Conservation (phyloP, 35 echinoderm and acorn worm genomes). For the Diadema setosum region DNA sequence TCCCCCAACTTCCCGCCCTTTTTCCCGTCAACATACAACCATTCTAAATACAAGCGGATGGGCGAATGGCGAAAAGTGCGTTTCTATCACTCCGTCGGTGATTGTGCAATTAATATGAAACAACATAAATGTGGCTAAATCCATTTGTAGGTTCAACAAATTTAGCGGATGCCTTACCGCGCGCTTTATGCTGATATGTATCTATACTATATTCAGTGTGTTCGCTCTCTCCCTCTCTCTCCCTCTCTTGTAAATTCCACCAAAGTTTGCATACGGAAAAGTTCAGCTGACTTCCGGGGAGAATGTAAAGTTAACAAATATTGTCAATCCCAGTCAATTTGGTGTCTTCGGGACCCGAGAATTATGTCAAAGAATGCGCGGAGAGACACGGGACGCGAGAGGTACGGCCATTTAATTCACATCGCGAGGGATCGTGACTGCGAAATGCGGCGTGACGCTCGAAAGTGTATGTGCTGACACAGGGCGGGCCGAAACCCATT, state of each 20-base stretch:
- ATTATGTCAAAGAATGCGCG: not conserved
- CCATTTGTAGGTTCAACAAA: not conserved
- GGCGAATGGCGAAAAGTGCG: not conserved
- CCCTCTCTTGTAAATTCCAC: too few relatives aligned
- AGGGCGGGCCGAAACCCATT: too few relatives aligned
- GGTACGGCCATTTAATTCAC: too few relatives aligned
- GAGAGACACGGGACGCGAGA: not conserved
- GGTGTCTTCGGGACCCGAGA: not conserved
- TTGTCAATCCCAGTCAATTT: not conserved
- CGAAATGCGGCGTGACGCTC: too few relatives aligned
- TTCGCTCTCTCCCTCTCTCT: too few relatives aligned
- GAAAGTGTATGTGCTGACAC: too few relatives aligned
- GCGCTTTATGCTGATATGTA: not conserved
- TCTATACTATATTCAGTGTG: too few relatives aligned
- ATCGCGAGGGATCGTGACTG: too few relatives aligned
- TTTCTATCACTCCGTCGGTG: not conserved
- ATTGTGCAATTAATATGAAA: not conserved
- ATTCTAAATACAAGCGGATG: too few relatives aligned
- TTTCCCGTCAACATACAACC: not conserved
- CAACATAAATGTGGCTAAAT: slow-evolving; percentile 9
- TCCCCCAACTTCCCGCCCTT: too few relatives aligned
- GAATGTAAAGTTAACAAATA: not conserved
- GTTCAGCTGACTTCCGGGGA: not conserved
- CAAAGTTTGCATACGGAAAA: too few relatives aligned
- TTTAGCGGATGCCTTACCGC: not conserved